phyloP scores from a whole-genome alignment of 2,888 invertebrate species.

The Aproaerema taeniolella region DNA sequence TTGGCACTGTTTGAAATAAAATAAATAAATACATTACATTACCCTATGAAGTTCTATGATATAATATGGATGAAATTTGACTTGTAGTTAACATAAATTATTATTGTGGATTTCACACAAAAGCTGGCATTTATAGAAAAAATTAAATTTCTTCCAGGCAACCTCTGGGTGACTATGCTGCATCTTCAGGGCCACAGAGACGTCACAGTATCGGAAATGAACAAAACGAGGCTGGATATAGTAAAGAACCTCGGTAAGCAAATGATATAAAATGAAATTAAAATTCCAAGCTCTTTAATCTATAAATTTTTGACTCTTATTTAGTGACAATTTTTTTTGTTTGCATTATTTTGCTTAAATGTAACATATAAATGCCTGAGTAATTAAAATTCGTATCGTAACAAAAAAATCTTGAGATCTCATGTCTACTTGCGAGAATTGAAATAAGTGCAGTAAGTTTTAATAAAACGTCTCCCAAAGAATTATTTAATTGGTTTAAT shows the following conservation, averaged over 20 bases:
- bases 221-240: conserved; percentile 63
- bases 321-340: neutral
- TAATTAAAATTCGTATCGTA: neutral
- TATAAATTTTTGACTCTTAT: neutral
- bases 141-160: conserved; percentile 41
- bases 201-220: conserved; percentile 83
- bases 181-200: conserved; percentile 83
- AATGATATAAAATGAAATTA: too few species aligned
- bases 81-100: neutral
- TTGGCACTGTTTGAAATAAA: too few species aligned
- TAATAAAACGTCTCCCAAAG: too few species aligned
- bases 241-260: conserved; percentile 71
- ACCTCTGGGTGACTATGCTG: conserved; percentile 80
- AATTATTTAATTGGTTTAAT: too few species aligned
- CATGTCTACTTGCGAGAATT: neutral
- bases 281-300: neutral
- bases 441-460: too few species aligned
- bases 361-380: neutral
- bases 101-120: neutral
- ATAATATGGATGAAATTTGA: neutral
- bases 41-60: neutral
- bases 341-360: neutral
- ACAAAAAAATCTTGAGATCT: neutral
- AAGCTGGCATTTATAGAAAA: neutral
- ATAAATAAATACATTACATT: neutral